Evolutionary conservation across 1,140 invertebrate genomes (phyloP).

Genomic region (Hermatobates lingyangjiaoensis): DNA sequence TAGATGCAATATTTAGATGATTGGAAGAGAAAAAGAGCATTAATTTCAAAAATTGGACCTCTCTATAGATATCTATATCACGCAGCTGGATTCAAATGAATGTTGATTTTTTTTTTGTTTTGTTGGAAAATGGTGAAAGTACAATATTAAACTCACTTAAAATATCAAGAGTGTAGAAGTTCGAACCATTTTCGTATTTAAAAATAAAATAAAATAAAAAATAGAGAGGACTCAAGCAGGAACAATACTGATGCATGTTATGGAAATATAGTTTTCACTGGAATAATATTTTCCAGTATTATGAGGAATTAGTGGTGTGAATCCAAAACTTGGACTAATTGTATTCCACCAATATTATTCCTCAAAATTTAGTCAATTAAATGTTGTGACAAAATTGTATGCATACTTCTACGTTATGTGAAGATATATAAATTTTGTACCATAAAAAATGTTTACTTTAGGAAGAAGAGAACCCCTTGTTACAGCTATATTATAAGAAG

Average conservation of each 20-base stretch:
- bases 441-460: background rate
- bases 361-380: background rate
- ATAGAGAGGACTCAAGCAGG: background rate
- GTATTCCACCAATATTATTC: background rate
- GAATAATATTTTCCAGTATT: background rate
- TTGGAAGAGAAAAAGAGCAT: background rate
- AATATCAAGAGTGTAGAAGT: constrained; percentile 5
- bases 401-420: background rate
- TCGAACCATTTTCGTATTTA: constrained; percentile 13
- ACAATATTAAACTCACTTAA: background rate
- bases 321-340: background rate
- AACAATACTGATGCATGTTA: constrained; percentile 3
- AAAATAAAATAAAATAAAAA: background rate
- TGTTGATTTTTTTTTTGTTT: background rate
- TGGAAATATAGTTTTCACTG: background rate
- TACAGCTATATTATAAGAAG: background rate
- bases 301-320: background rate
- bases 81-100: too few relatives aligned
- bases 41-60: background rate
- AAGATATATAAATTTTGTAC: background rate
- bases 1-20: background rate
- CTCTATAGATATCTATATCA: too few relatives aligned
- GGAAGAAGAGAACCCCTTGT: background rate
- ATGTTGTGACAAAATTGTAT: background rate
- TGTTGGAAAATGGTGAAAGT: background rate